Conservation (phyloP, 2,888 invertebrate genomes). For the Papilio gigon region DNA sequence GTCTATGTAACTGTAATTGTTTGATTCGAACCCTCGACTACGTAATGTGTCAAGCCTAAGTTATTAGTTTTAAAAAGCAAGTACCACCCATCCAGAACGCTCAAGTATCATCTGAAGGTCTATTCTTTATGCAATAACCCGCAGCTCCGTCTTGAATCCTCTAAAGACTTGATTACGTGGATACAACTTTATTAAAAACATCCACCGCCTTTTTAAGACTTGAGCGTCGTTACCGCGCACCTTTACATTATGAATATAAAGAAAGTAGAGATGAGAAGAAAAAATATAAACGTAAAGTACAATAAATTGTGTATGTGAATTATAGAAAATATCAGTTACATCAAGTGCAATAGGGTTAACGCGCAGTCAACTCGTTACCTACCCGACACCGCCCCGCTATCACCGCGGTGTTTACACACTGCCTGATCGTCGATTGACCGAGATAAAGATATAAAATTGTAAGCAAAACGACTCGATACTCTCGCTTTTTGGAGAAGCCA, state of each 20-base stretch:
- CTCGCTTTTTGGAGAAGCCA: no score
- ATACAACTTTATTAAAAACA: slow-evolving; percentile 41
- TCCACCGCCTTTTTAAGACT: slow-evolving; percentile 38
- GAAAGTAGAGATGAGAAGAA: slow-evolving; percentile 12
- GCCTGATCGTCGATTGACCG: no score
- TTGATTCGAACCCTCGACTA: no score
- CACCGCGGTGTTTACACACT: no score
- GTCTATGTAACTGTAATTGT: no score
- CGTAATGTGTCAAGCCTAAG: not conserved
- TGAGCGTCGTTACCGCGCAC: slow-evolving; percentile 21
- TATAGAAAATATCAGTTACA: no score
- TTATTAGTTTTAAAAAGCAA: not conserved
- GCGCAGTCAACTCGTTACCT: no score
- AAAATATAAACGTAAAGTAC: slow-evolving; percentile 54
- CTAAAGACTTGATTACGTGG: slow-evolving; percentile 27
- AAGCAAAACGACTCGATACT: no score
- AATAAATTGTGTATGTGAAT: not conserved
- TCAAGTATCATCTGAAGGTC: slow-evolving; percentile 30
- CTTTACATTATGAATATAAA: slow-evolving; percentile 38
- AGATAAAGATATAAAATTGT: no score
- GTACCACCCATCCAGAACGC: slow-evolving; percentile 1
- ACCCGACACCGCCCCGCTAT: no score
- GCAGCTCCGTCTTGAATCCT: slow-evolving; percentile 27
- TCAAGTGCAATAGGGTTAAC: no score
- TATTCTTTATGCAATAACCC: slow-evolving; percentile 36